These are phyloP conservation scores for Clinocottus analis DNA, from an alignment of 2,113 vertebrate genomes.

Conservation along the genomic window DNA sequence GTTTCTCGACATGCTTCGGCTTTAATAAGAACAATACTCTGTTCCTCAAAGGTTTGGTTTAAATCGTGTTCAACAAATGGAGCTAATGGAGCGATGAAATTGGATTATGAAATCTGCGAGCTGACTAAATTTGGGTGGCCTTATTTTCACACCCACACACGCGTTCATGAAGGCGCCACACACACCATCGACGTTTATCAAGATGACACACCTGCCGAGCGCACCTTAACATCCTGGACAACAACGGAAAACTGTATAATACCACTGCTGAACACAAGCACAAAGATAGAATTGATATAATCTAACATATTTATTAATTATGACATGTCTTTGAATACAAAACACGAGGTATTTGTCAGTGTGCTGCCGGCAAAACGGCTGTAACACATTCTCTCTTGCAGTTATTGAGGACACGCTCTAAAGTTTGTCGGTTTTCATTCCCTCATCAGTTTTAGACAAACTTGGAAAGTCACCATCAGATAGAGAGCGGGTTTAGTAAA, in stretches of 20 bases:
- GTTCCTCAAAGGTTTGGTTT: neutral
- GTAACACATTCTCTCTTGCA: neutral
- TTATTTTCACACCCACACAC: too few relatives aligned
- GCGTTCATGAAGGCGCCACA: too few relatives aligned
- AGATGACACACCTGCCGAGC: neutral
- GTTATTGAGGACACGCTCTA: neutral
- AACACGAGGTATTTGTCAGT: too few relatives aligned
- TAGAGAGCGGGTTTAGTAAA: neutral
- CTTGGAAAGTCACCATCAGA: neutral
- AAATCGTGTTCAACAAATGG: neutral
- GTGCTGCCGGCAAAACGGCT: neutral
- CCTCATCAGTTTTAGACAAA: neutral
- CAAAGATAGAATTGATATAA: neutral
- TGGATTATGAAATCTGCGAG: neutral
- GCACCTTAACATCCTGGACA: neutral
- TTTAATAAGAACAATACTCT: neutral
- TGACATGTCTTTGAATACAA: too few relatives aligned
- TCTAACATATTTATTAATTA: neutral
- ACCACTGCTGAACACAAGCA: neutral
- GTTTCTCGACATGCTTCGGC: neutral
- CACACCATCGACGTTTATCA: neutral
- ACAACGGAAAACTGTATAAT: neutral
- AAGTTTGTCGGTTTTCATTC: slow-evolving; percentile 16
- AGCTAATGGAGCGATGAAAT: neutral
- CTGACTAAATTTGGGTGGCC: neutral